Conservation (phyloP, 2,888 invertebrate genomes). For the Lamellibrachia satsuma region DNA sequence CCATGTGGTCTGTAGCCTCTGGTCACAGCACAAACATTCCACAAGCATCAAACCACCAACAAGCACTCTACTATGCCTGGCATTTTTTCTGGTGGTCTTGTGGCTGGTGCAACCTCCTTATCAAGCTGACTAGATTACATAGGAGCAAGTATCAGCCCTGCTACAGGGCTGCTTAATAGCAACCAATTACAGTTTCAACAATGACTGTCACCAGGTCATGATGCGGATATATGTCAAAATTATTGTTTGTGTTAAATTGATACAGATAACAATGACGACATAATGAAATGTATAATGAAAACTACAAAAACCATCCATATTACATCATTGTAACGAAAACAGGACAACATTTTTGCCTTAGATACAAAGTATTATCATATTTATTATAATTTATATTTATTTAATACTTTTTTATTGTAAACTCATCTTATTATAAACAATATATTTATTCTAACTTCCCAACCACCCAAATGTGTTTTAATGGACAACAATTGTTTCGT, state of each 20-base stretch:
- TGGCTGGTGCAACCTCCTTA: neutral
- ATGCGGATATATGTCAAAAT: neutral
- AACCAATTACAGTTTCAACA: neutral
- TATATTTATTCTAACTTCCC: too few species aligned
- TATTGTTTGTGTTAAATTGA: neutral
- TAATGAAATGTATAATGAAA: neutral
- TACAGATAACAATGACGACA: neutral
- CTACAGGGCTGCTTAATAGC: neutral
- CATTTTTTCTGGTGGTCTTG: neutral
- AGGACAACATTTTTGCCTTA: too few species aligned
- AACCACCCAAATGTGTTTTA: too few species aligned
- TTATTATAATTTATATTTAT: too few species aligned
- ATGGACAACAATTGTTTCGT: too few species aligned
- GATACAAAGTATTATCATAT: too few species aligned
- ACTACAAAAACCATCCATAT: neutral
- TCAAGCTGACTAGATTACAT: conserved; percentile 8
- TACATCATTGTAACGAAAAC: neutral
- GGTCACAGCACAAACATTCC: neutral
- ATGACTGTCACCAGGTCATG: neutral
- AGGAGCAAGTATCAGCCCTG: neutral
- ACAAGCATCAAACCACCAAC: neutral
- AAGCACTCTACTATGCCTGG: neutral
- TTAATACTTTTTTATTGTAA: too few species aligned
- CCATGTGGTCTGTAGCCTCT: too few species aligned
- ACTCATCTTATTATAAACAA: too few species aligned